Evolutionary conservation across 2,888 invertebrate species (phyloP).

Genomic region (Aphodius sticticus): DNA sequence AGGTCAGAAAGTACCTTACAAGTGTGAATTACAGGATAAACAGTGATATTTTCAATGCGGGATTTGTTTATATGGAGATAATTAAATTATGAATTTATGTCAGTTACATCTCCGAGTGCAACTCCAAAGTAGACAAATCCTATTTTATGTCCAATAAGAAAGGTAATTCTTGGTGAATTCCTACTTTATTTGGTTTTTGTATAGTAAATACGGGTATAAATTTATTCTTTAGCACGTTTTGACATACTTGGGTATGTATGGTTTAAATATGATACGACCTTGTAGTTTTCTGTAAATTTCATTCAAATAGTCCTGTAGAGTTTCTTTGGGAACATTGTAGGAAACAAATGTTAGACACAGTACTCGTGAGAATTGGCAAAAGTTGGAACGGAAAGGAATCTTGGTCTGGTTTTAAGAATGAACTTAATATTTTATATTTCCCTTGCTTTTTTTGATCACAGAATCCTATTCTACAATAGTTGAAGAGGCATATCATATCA

Average conservation of each 20-base stretch:
- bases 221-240: background rate
- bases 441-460: too few relatives aligned
- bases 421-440: too few relatives aligned
- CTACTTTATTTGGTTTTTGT: background rate
- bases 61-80: background rate
- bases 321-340: background rate
- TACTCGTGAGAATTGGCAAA: too few relatives aligned
- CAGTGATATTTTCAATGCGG: background rate
- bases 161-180: background rate
- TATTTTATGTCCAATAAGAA: background rate
- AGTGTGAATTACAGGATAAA: background rate
- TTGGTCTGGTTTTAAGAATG: too few relatives aligned
- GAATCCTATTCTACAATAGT: too few relatives aligned
- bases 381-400: too few relatives aligned
- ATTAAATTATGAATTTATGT: constrained; percentile 4
- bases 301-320: background rate
- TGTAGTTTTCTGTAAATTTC: background rate
- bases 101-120: background rate
- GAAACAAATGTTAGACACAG: too few relatives aligned
- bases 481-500: too few relatives aligned
- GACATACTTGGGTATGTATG: background rate
- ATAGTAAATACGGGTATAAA: background rate
- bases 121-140: background rate
- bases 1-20: background rate
- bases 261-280: background rate